phyloP scores from a whole-genome alignment of 2,888 invertebrate species.

The Epistrophe grossulariae region DNA sequence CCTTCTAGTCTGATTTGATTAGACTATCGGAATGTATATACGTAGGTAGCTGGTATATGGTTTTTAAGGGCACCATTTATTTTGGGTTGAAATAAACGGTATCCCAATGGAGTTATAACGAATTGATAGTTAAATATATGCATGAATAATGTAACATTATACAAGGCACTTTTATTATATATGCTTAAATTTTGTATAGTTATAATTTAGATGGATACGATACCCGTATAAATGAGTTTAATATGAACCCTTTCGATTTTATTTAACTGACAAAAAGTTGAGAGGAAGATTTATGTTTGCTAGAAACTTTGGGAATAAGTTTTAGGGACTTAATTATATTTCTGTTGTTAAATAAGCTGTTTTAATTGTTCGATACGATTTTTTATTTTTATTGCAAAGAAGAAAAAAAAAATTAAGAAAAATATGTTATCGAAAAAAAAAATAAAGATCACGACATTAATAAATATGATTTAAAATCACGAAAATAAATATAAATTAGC shows the following conservation, averaged over 20 bases:
- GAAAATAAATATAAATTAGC: no score
- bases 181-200: neutral
- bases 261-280: neutral
- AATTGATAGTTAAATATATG: constrained; percentile 48
- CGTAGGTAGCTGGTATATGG: neutral
- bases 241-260: neutral
- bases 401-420: neutral
- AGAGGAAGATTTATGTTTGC: neutral
- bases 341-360: neutral
- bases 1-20: neutral
- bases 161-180: constrained; percentile 11
- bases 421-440: no score
- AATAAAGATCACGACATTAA: no score
- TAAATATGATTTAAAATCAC: no score
- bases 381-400: no score
- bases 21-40: neutral
- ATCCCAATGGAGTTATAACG: constrained; percentile 34
- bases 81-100: constrained; percentile 8
- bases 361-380: neutral
- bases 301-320: no score
- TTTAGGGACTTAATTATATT: neutral
- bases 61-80: constrained; percentile 17
- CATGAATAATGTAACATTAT: constrained; percentile 33
- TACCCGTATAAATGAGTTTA: neutral
- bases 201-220: neutral